These are phyloP conservation scores for Orthosia cruda DNA, from an alignment of 2,888 invertebrate genomes.

Conservation along the genomic window DNA sequence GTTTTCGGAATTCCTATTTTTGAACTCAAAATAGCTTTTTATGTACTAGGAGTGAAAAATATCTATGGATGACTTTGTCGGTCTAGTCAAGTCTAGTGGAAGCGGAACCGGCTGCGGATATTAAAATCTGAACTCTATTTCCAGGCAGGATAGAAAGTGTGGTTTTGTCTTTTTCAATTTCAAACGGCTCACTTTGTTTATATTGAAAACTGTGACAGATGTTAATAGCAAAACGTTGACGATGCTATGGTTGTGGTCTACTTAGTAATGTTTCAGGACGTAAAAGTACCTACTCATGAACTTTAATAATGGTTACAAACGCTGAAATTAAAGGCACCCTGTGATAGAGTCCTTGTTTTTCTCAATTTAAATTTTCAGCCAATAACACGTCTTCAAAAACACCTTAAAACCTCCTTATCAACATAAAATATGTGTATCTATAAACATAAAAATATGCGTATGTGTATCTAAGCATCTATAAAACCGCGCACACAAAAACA, in stretches of 20 bases:
- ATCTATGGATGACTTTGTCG: neutral
- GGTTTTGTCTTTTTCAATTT: conserved; percentile 17
- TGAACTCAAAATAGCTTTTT: neutral
- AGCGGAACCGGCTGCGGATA: conserved; percentile 29
- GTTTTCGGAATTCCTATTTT: neutral
- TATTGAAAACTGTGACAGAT: neutral
- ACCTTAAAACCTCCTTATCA: neutral
- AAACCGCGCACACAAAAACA: conserved; percentile 1
- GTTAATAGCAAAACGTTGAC: neutral
- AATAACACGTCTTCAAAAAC: neutral
- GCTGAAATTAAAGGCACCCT: neutral
- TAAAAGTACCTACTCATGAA: neutral
- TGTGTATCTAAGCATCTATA: conserved; percentile 8
- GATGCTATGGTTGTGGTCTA: neutral
- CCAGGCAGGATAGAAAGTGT: conserved; percentile 24
- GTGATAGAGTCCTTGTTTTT: neutral
- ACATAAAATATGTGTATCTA: neutral
- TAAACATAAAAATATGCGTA: conserved; percentile 11
- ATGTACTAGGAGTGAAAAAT: neutral
- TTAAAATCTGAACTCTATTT: conserved; percentile 24
- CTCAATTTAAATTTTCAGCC: conserved; percentile 2
- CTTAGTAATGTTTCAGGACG: too few species aligned
- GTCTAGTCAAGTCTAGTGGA: conserved; percentile 13
- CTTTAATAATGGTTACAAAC: neutral
- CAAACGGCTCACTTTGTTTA: neutral